phyloP scores from a whole-genome alignment of 2,113 vertebrate genomes.

The Pterocles gutturalis region DNA sequence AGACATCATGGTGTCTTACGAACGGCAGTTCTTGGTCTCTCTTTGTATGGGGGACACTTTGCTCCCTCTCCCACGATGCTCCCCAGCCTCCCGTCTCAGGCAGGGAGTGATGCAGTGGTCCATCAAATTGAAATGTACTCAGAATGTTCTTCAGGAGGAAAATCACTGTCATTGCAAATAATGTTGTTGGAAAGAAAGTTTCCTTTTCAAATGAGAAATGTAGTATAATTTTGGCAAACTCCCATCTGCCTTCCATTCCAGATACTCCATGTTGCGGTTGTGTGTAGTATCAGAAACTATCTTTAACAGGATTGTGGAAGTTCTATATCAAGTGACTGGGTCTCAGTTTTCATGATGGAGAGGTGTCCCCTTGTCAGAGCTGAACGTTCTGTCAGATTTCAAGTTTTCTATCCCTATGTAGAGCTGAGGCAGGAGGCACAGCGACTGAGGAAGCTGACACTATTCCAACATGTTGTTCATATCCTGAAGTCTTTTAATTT shows the following conservation, averaged over 20 bases:
- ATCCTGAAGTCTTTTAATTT: conserved; percentile 47
- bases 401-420: not conserved
- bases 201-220: not conserved
- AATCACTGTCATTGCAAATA: not conserved
- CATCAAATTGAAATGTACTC: not conserved
- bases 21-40: not conserved
- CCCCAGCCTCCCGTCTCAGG: not conserved
- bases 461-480: conserved; percentile 24
- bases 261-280: not conserved
- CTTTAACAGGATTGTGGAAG: not conserved
- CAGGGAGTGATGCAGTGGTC: not conserved
- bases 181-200: conserved; percentile 16
- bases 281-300: not conserved
- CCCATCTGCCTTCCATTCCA: not conserved
- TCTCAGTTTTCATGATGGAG: not conserved
- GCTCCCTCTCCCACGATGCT: not conserved
- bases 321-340: not conserved
- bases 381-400: not conserved
- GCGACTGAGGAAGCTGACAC: conserved; percentile 6
- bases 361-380: not conserved
- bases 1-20: not conserved
- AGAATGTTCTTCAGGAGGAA: conserved; percentile 17
- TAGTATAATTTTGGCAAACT: not conserved
- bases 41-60: not conserved
- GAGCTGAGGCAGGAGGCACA: not conserved